phyloP scores from a whole-genome alignment of 1,140 invertebrate species.

The Drosophila repletoides region DNA sequence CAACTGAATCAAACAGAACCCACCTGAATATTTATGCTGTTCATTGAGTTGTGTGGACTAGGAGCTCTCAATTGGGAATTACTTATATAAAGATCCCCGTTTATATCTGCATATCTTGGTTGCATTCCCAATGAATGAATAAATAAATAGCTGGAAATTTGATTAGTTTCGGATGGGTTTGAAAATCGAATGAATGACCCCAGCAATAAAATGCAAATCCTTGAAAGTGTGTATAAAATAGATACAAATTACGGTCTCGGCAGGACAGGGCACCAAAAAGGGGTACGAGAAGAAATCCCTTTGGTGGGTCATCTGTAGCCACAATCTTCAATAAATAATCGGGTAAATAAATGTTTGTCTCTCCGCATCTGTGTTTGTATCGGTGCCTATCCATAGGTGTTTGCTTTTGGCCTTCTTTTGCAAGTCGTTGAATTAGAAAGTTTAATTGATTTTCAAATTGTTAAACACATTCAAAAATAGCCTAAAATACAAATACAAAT shows the following conservation, averaged over 20 bases:
- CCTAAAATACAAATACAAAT: neutral
- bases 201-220: constrained; percentile 60
- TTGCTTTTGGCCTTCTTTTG: constrained; percentile 16
- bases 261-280: neutral
- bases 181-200: constrained; percentile 32
- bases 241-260: constrained; percentile 34
- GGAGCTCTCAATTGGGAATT: constrained; percentile 58
- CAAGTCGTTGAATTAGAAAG: constrained; percentile 27
- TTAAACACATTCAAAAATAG: neutral
- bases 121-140: constrained; percentile 41
- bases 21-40: constrained; percentile 42
- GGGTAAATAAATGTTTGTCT: neutral
- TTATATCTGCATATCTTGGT: constrained; percentile 6
- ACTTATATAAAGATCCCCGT: neutral
- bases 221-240: constrained; percentile 48
- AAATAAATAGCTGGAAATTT: constrained; percentile 64
- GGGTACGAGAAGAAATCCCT: neutral
- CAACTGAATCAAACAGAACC: neutral
- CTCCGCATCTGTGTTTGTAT: neutral
- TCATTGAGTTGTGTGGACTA: constrained; percentile 46
- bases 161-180: constrained; percentile 47
- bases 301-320: constrained; percentile 11
- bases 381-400: constrained; percentile 16
- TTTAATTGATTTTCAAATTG: constrained; percentile 45
- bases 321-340: constrained; percentile 38